These are phyloP conservation scores for Oncopeltus fasciatus DNA, from an alignment of 1,140 invertebrate species.

Conservation along the genomic window DNA sequence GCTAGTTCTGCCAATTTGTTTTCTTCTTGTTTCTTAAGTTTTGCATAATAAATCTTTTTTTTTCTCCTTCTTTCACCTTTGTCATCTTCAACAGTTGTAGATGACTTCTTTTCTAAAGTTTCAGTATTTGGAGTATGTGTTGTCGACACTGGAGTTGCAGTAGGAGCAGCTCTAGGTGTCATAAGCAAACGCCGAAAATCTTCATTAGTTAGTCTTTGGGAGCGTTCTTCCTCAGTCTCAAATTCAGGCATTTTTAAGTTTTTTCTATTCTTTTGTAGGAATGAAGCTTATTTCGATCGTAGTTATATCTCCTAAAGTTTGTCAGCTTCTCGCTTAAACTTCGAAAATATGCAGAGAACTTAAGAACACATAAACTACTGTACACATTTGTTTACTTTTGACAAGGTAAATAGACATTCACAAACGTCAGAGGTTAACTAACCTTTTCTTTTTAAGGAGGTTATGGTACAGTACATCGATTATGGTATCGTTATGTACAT, in stretches of 20 bases:
- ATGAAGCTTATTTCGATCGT: no score
- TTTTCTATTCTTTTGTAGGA: no score
- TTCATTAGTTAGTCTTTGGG: slow-evolving; percentile 77
- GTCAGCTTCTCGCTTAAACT: no score
- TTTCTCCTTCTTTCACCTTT: slow-evolving; percentile 58
- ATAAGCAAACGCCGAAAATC: slow-evolving; percentile 91
- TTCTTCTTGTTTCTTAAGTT: slow-evolving; percentile 88
- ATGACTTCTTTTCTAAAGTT: slow-evolving; percentile 6
- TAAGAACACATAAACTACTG: no score
- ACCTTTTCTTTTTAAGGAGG: no score
- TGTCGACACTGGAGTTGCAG: slow-evolving; percentile 30
- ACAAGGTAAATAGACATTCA: no score
- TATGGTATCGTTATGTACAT: no score
- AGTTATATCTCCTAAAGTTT: no score
- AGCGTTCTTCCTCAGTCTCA: slow-evolving; percentile 35
- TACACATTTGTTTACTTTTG: no score
- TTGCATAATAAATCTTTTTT: slow-evolving; percentile 84
- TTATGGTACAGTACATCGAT: no score
- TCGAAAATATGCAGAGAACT: no score
- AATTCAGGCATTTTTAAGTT: slow-evolving; percentile 22
- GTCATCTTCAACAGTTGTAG: slow-evolving; percentile 35
- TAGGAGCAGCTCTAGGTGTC: slow-evolving; percentile 67
- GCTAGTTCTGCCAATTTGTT: slow-evolving; percentile 90
- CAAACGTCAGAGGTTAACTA: no score
- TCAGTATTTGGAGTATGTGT: slow-evolving; percentile 5